Evolutionary conservation across 1,140 invertebrate genomes (phyloP), one percentile per base, ranked within the genome.

Genomic region (Globodera rostochiensis): DNA sequence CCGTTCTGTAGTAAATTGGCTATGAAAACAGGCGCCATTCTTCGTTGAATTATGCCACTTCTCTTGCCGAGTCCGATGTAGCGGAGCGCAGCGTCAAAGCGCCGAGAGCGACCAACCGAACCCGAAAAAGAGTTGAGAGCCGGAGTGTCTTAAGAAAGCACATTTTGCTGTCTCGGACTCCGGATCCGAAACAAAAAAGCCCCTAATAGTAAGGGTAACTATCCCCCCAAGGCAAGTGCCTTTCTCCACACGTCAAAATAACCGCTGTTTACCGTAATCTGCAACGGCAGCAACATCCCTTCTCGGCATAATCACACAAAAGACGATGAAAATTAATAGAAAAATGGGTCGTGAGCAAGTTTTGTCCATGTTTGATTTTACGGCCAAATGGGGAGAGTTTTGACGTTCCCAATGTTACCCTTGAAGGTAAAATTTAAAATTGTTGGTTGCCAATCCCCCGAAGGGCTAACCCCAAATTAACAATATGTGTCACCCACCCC

Each of bases 41-140:
- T 71, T 11, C 19, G 57, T 15, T 19, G 15, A 53, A 53, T 53
- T 64, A 11, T 6, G 46, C 46, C 69, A 36, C 36, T 71, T n/a
- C 57, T 50, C 25, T 76, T 78, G 11, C 77, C 77, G n/a, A 78
- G 64, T 69, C 77, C 77, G 21, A 78, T 70, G 60, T 78, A 64
- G 4, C 74, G 47, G 36, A 57, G 45, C 0, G 74, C 74, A 6
- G 36, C 36, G 15, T 76, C 74, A 3, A 76, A 76, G n/a, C 74
- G 74, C 4, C 49, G 50, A 4, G 6, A 19, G 19, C 57, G 57
- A 19, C 57, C 57, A 19, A 64, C 6, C 19, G 57, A 15, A 4
- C 5, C 11, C 13, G 19, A 5, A 11, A 19, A 6, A 1, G 19
- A 13, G 13, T 64, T 19, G 57, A 19, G 19, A 19, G 15, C 5